Conservation (phyloP, 92 coral and sea anemone genomes). For the Porites lobata region DNA sequence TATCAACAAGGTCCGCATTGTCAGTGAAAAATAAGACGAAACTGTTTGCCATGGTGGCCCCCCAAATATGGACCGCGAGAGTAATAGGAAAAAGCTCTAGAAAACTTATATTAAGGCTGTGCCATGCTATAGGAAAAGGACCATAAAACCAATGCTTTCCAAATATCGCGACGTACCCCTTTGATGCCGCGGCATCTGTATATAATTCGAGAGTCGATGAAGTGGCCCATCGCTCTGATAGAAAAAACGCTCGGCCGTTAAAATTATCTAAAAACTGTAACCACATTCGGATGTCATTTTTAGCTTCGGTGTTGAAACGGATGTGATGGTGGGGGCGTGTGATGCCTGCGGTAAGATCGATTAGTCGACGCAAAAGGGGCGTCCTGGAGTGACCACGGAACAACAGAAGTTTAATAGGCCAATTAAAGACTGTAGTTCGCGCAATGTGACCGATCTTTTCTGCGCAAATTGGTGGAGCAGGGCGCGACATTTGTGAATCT, state of each 20-base stretch:
- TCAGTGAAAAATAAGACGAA: slow-evolving; percentile 46
- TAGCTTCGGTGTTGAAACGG: not conserved
- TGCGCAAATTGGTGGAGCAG: slow-evolving; percentile 15
- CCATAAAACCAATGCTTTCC: slow-evolving; percentile 57
- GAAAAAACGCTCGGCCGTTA: slow-evolving; percentile 59
- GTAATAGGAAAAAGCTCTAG: slow-evolving; percentile 46
- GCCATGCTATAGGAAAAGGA: slow-evolving; percentile 38
- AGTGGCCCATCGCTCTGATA: slow-evolving; percentile 33
- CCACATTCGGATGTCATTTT: slow-evolving; percentile 25
- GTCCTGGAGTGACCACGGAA: slow-evolving; percentile 41
- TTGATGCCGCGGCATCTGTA: slow-evolving; percentile 39
- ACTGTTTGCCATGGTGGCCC: slow-evolving; percentile 30
- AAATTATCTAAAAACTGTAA: slow-evolving; percentile 28
- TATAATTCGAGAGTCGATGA: slow-evolving; percentile 16
- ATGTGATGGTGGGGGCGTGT: slow-evolving; percentile 29
- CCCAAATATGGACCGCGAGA: slow-evolving; percentile 53
- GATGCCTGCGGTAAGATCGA: slow-evolving; percentile 58
- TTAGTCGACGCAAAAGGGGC: slow-evolving; percentile 58
- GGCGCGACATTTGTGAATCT: slow-evolving; percentile 44
- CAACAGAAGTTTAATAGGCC: slow-evolving; percentile 59
- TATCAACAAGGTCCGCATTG: slow-evolving; percentile 40
- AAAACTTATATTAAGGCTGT: slow-evolving; percentile 17
- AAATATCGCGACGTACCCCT: slow-evolving; percentile 55
- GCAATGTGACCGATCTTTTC: slow-evolving; percentile 45
- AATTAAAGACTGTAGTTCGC: slow-evolving; percentile 58